Percentiles rank a stretch among this genome's conserved stretches.
Conservation (phyloP, 2,113 vertebrate species). For the Otus sunia region DNA sequence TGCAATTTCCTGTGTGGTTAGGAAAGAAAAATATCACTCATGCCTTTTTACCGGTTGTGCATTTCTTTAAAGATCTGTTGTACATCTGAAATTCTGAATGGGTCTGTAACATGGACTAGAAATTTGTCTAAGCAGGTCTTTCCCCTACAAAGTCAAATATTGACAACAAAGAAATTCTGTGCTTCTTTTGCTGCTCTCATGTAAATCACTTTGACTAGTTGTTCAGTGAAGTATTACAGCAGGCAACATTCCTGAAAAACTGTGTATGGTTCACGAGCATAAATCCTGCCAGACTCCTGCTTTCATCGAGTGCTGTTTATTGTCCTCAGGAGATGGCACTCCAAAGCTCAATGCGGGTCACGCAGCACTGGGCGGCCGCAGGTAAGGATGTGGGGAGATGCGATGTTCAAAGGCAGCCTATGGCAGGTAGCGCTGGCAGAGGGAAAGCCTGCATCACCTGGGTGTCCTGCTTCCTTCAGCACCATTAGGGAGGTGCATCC, state of each 20-base stretch:
- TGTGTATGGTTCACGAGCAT: background rate
- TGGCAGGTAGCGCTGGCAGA: background rate
- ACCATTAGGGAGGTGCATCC: accelerated
- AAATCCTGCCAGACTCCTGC: background rate
- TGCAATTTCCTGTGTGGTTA: background rate
- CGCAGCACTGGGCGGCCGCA: accelerated
- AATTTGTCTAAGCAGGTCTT: background rate
- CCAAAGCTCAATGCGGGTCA: background rate
- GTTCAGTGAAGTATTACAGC: background rate
- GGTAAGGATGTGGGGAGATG: too few relatives aligned
- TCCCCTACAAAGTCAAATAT: background rate
- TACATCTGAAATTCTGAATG: background rate
- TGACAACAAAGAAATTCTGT: background rate
- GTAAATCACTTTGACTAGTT: background rate
- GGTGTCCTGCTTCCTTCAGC: background rate
- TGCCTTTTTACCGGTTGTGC: background rate
- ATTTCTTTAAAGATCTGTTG: background rate
- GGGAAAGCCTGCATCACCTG: accelerated
- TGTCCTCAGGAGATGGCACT: background rate
- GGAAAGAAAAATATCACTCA: background rate
- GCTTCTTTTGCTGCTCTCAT: background rate
- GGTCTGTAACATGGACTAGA: background rate
- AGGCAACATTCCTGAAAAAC: background rate
- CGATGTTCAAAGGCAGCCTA: background rate
- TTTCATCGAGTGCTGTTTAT: accelerated